Base-by-base conservation (phyloP, 2,113 vertebrate genomes). In the Crypturellus undulatus region DNA sequence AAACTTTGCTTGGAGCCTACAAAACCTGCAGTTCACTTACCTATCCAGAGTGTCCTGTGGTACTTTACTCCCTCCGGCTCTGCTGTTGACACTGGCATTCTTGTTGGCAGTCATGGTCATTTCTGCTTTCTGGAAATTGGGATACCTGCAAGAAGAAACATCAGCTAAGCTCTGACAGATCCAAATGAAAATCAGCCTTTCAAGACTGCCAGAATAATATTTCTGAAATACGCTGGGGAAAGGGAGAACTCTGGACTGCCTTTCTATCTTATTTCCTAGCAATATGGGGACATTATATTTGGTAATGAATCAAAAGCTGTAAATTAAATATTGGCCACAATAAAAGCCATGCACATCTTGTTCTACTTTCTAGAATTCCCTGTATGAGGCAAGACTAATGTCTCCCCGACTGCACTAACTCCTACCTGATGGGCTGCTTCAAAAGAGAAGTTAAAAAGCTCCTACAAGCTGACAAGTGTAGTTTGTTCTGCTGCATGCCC, bases 71-170 rank as follows among this genome's bases (percentile, higher is more conserved):
- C 97, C 98, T 98, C 98, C 98, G 94, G 98, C 96, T 97, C 96
- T 98, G 93, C 98, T 97, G 86, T 94, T 98, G 97, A 99, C 98
- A 97, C 98, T 98, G 97, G 98, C 98, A 96, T 98, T 99, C 98
- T 99, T 99, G 99, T 99, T 99, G 98, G 99, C 99, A 96, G 99
- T 99, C 99, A 99, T 99, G 98, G 98, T 99, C 97, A 98, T 98
- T 97, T 98, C 98, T 97, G 97, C 98, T 98, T 91, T 97, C 97
- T 96, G 96, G 96, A 97, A 96, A 89, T 92, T 96, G 96, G 92
- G 98, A 97, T 98, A 98, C 98, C 99, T 99, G 97, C 32, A 52
- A 94, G 96, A 97, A 97, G 67, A 97, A 93, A 93, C 67, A 32
- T 84, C 43, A 97, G 60, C 67, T 88, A 95, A 91, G 72, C 76